Conservation (phyloP, 2,797 vertebrate species). For the Siniperca undulata region DNA sequence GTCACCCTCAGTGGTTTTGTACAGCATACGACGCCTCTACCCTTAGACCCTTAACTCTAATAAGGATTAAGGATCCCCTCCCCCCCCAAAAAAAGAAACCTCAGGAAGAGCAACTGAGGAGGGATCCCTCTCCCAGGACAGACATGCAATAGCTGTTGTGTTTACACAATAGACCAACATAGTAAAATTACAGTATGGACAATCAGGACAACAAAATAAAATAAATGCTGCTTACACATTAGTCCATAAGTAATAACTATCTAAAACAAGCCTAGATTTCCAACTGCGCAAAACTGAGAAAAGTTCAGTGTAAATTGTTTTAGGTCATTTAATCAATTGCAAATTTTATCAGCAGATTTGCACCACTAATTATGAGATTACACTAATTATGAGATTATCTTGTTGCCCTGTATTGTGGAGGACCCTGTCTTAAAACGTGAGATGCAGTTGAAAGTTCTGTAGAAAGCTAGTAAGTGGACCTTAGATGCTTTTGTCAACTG, state of each 20-base stretch:
- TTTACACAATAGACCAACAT: too few relatives aligned
- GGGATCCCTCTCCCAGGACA: too few relatives aligned
- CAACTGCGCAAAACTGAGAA: background rate
- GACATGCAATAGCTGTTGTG: too few relatives aligned
- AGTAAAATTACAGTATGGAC: too few relatives aligned
- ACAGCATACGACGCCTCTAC: too few relatives aligned
- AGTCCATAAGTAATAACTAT: background rate
- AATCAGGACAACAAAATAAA: too few relatives aligned
- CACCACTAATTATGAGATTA: background rate
- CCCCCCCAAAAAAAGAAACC: too few relatives aligned
- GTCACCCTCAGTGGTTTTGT: background rate
- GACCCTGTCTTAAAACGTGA: background rate
- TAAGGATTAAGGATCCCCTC: too few relatives aligned
- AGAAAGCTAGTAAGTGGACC: background rate
- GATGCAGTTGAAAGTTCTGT: background rate
- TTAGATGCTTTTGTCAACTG: background rate
- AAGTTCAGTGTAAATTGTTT: background rate
- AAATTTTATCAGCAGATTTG: background rate
- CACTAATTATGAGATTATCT: background rate
- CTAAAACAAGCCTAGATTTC: background rate
- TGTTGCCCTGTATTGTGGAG: background rate
- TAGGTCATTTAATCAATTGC: background rate
- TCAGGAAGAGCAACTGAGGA: too few relatives aligned
- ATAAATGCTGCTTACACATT: background rate
- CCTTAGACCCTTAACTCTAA: too few relatives aligned